Percentiles rank a stretch among this genome's conserved stretches.
These are phyloP conservation scores for Spodoptera picta DNA, from an alignment of 2,888 invertebrate genomes.

Conservation along the genomic window DNA sequence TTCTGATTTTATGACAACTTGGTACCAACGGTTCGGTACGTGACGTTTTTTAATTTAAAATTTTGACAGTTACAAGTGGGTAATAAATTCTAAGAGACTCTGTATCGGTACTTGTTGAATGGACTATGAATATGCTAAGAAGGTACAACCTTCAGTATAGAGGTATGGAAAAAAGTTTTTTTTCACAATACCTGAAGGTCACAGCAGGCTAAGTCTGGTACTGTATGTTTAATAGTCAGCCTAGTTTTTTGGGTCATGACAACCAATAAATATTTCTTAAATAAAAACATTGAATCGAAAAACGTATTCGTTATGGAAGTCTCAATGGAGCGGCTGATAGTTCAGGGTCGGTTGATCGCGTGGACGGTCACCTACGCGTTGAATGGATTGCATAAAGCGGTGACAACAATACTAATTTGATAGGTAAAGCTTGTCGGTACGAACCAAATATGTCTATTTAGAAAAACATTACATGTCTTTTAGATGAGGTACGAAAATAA, in stretches of 20 bases:
- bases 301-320: conserved; percentile 11
- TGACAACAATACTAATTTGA: conserved; percentile 24
- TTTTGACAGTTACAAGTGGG: not conserved
- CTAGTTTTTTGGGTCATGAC: not conserved
- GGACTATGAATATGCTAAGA: too few species aligned
- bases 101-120: too few species aligned
- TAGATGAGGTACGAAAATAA: too few species aligned
- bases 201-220: not conserved
- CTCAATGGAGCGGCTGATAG: conserved; percentile 23
- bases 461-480: too few species aligned
- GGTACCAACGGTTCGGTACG: conserved; percentile 1
- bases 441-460: not conserved
- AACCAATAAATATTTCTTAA: not conserved
- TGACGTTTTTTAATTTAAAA: not conserved
- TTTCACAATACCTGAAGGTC: not conserved
- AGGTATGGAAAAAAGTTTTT: not conserved
- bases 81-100: not conserved
- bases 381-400: conserved; percentile 40
- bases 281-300: conserved; percentile 1
- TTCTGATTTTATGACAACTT: conserved; percentile 21
- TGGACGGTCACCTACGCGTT: conserved; percentile 51
- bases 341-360: conserved; percentile 34
- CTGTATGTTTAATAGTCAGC: conserved; percentile 1
- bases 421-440: not conserved
- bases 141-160: too few species aligned